Conservation (phyloP, 2,797 vertebrate species). For the Aulostomus chinensis region DNA sequence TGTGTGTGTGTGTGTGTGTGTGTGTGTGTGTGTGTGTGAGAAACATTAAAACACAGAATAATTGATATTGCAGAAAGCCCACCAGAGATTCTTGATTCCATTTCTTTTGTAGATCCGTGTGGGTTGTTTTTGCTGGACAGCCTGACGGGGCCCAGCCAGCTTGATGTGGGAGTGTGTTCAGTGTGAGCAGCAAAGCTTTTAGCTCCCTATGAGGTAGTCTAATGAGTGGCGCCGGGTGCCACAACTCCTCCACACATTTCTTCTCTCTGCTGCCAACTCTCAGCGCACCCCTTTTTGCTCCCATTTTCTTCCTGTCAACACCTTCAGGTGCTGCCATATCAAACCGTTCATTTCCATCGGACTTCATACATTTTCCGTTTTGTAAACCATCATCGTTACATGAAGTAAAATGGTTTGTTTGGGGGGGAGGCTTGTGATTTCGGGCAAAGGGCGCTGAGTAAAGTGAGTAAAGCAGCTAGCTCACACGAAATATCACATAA, state of each 20-base stretch:
- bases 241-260: constrained; percentile 68
- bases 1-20: too few species aligned
- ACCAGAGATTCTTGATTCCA: too few species aligned
- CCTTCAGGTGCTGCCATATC: constrained; percentile 1
- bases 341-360: not conserved
- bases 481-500: not conserved
- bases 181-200: constrained; percentile 60
- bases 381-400: not conserved
- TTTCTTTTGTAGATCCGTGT: not conserved
- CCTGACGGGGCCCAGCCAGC: constrained; percentile 41
- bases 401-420: not conserved
- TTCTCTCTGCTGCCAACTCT: constrained; percentile 37
- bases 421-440: not conserved
- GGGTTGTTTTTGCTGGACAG: constrained; percentile 1
- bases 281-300: constrained; percentile 2
- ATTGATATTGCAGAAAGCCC: too few species aligned
- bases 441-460: not conserved
- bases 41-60: not conserved
- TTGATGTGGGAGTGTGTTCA: constrained; percentile 52
- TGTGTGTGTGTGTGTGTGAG: not conserved
- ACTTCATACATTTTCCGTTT: not conserved
- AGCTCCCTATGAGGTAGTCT: constrained; percentile 68
- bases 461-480: not conserved
- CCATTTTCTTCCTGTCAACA: constrained; percentile 31
- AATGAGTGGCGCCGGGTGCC: constrained; percentile 67